Base-by-base conservation (phyloP, 2,888 invertebrate species). In the Cremastinae sp. region DNA sequence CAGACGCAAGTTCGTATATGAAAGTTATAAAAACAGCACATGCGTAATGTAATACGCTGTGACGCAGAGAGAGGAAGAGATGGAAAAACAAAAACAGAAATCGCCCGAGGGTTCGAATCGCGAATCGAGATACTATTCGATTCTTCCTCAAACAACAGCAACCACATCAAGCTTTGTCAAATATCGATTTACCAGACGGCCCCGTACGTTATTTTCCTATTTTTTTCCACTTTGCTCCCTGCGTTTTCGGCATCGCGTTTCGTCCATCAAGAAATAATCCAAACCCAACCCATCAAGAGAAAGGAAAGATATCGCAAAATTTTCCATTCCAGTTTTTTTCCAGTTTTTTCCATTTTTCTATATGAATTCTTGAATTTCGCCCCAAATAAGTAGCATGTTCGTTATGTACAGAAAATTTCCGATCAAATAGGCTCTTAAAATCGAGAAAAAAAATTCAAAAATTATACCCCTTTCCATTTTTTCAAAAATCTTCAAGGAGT, bases 101-200 rank as follows among this genome's bases (percentile, higher is more conserved):
- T 28, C 61, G 51, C 76, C 61, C 43, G 20, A 61, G 74, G 71
- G 36, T 14, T 14, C 62, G 20, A 56, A 59, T 45, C 65, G 69
- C 68, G 74, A 71, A 76, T 76, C 79, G 74, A 64, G 71, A 76
- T 76, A 71, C 68, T 38, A 76, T 76, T 76, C 65, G 54, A 45
- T 61, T 34, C 41, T n/a, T 12, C 58, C 36, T 34, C 28, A 7
- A 3, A 43, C 28, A 43, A 49, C 70, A 14, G 41, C 54, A 28
- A 61, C 54, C 54, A 77, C 61, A 53, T 43, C n/a, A n/a, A n/a
- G 76, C 73, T 74, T 70, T 69, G 73, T 77, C 73, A 73, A 77
- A 77, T 70, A 77, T 77, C 73, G 76, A 77, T 77, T 77, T 77
- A 64, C 66, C 68, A 71, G 71, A 71, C 54, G 65, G 51, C 71